phyloP scores from a whole-genome alignment of 2,113 vertebrate species.

The Motacilla tschutschensis region DNA sequence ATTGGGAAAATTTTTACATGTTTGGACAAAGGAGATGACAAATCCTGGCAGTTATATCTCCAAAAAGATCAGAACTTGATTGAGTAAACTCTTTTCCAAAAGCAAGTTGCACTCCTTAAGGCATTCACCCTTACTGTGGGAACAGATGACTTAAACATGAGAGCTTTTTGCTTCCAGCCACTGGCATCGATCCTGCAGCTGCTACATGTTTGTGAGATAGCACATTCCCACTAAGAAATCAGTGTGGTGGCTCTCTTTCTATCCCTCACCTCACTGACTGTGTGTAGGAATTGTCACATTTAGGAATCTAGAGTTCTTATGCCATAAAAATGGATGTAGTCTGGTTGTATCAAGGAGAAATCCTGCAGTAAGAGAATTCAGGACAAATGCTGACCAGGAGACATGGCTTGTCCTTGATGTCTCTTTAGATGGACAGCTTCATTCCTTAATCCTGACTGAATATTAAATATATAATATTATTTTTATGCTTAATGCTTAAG shows the following conservation, averaged over 20 bases:
- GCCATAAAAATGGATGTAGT: neutral
- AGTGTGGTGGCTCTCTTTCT: neutral
- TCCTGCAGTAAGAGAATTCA: neutral
- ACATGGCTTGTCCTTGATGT: neutral
- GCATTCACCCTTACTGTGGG: neutral
- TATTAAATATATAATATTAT: neutral
- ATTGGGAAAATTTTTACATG: neutral
- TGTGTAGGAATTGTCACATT: neutral
- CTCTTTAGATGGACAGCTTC: neutral
- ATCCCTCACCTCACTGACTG: neutral
- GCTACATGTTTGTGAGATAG: neutral
- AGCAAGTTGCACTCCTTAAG: neutral
- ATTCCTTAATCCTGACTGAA: neutral
- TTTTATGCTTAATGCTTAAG: neutral
- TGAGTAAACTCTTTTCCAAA: neutral
- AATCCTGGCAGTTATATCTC: neutral
- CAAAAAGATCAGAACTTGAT: neutral
- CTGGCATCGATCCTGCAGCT: neutral
- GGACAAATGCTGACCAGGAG: neutral
- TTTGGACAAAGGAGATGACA: neutral
- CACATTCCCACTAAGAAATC: neutral
- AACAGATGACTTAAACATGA: neutral
- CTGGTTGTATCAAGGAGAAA: neutral
- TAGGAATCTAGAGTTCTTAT: neutral
- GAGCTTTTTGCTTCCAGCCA: neutral